These are phyloP conservation scores for Mamestra brassicae DNA, from an alignment of 2,888 invertebrate genomes.

Conservation along the genomic window DNA sequence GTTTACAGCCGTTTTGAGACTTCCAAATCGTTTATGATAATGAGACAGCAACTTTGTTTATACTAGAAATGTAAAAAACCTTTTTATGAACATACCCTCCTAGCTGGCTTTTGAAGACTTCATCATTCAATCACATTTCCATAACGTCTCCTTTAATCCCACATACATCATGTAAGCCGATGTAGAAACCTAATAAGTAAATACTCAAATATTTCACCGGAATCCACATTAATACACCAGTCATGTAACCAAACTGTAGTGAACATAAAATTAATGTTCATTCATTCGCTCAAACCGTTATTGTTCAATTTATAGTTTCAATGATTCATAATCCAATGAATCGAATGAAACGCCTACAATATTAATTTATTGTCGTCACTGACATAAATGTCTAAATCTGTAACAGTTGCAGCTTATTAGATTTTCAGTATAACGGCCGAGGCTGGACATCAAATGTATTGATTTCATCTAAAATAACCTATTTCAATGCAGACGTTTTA, in stretches of 20 bases:
- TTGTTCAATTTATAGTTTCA: slow-evolving; percentile 30
- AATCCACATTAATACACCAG: not conserved
- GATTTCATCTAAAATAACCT: slow-evolving; percentile 69
- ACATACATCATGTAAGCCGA: not conserved
- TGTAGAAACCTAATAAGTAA: not conserved
- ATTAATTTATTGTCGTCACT: slow-evolving; percentile 10
- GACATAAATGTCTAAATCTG: slow-evolving; percentile 7
- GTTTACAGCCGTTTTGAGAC: slow-evolving; percentile 35
- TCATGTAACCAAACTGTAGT: slow-evolving; percentile 11
- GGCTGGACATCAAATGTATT: slow-evolving; percentile 60
- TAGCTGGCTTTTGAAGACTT: not conserved
- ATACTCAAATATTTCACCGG: slow-evolving; percentile 13
- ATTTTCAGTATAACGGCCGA: slow-evolving; percentile 34
- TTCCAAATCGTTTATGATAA: slow-evolving; percentile 25
- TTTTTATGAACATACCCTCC: not conserved
- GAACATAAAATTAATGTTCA: slow-evolving; percentile 24
- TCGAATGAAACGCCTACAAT: slow-evolving; percentile 12
- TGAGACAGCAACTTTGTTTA: slow-evolving; percentile 19
- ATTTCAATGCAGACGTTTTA: slow-evolving; percentile 58
- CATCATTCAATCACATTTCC: not conserved
- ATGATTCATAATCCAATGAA: slow-evolving; percentile 23
- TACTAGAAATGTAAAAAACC: not conserved
- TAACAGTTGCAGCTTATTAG: slow-evolving; percentile 30
- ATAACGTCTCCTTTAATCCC: not conserved
- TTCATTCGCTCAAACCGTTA: slow-evolving; percentile 9